A percentile compares a stretch with the other conserved stretches of the same genome.
Evolutionary conservation across 2,113 vertebrate genomes (phyloP).

Genomic region (Corythaixoides concolor): DNA sequence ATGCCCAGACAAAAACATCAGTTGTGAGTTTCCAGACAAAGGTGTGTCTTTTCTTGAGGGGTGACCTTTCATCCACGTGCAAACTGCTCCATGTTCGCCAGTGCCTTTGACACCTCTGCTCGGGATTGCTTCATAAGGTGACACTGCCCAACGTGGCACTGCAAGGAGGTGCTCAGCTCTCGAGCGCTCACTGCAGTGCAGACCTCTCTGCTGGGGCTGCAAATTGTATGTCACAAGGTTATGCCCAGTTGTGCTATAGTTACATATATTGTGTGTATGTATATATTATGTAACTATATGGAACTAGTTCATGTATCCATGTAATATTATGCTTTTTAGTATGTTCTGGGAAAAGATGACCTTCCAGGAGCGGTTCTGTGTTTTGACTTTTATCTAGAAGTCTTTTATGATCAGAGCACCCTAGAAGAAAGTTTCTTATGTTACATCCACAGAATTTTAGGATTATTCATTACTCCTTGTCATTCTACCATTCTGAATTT

Average conservation of each 20-base stretch:
- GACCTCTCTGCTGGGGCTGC: not conserved
- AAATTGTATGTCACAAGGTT: not conserved
- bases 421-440: not conserved
- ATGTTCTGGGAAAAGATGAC: not conserved
- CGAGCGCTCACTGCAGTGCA: not conserved
- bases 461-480: not conserved
- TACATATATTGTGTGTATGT: not conserved
- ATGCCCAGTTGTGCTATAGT: not conserved
- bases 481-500: not conserved
- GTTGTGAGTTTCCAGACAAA: not conserved
- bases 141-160: fast-evolving
- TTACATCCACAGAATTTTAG: not conserved
- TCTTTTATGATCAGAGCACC: not conserved
- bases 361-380: not conserved
- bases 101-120: not conserved
- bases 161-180: not conserved
- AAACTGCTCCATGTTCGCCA: not conserved
- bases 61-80: not conserved
- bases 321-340: not conserved
- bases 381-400: not conserved
- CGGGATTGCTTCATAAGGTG: not conserved
- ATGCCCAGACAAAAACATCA: not conserved
- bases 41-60: not conserved
- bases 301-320: not conserved
- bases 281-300: too few relatives aligned